Evolutionary conservation across 2,888 invertebrate genomes (phyloP).

Genomic region (Leptopilina drosophilae): DNA sequence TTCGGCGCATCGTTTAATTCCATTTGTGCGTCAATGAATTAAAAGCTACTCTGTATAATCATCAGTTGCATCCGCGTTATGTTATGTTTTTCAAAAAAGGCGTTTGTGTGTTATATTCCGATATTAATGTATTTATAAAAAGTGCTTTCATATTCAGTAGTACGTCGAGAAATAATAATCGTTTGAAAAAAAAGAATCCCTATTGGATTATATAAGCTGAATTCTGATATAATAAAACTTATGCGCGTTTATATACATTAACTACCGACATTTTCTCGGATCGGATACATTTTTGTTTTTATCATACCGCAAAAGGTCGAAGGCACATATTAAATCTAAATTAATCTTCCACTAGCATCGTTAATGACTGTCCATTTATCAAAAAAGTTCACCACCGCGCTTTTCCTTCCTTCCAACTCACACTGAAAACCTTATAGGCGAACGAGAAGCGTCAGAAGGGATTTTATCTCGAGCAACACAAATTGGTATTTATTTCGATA

Average conservation of each 20-base stretch:
- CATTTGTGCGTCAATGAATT: constrained; percentile 32
- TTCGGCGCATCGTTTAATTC: constrained; percentile 43
- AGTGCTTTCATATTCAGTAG: no score
- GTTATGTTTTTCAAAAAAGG: background rate
- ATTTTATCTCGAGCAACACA: constrained; percentile 26
- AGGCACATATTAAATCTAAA: constrained; percentile 31
- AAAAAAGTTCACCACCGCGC: constrained; percentile 24
- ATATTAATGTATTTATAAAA: background rate
- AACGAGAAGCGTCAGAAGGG: constrained; percentile 21
- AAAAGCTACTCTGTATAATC: constrained; percentile 24
- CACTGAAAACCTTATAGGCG: background rate
- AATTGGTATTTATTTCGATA: constrained; percentile 32
- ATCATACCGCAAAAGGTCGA: constrained; percentile 12
- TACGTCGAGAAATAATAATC: no score
- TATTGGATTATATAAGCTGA: constrained; percentile 9
- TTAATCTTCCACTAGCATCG: constrained; percentile 32
- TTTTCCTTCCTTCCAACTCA: background rate
- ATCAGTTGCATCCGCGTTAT: background rate
- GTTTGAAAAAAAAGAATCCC: background rate
- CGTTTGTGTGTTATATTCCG: background rate
- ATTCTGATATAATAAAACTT: background rate
- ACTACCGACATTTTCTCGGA: constrained; percentile 33
- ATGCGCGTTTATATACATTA: constrained; percentile 30
- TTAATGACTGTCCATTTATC: constrained; percentile 40
- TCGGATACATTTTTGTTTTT: background rate